Evolutionary conservation across 1,140 invertebrate genomes (phyloP).

Genomic region (Platorchestia sp.): DNA sequence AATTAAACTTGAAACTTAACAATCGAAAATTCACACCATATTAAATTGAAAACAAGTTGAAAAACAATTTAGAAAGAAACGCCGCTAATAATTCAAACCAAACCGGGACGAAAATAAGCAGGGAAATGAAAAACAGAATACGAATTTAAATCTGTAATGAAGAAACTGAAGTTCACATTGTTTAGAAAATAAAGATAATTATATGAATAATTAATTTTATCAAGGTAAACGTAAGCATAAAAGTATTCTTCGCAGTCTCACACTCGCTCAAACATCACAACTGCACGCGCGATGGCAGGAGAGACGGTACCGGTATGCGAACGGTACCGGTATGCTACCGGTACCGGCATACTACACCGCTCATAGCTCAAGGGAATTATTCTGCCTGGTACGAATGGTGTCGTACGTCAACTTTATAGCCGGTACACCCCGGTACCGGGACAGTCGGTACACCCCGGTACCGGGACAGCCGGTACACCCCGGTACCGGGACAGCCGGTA

Average conservation of each 20-base stretch:
- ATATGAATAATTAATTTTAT: slow-evolving; percentile 22
- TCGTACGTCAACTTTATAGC: too few species aligned
- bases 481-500: too few species aligned
- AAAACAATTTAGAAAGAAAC: not conserved
- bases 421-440: too few species aligned
- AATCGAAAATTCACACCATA: not conserved
- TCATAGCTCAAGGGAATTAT: too few species aligned
- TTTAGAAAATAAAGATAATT: slow-evolving; percentile 22
- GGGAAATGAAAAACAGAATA: slow-evolving; percentile 8
- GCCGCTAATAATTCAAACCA: not conserved
- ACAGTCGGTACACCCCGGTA: too few species aligned
- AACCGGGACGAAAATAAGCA: not conserved
- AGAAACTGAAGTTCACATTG: slow-evolving; percentile 28
- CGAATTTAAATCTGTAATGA: slow-evolving; percentile 34
- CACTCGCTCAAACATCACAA: not conserved
- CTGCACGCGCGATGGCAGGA: not conserved
- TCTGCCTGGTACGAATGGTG: too few species aligned
- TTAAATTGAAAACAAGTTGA: too few species aligned
- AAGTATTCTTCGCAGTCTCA: not conserved
- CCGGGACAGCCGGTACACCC: too few species aligned
- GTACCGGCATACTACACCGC: too few species aligned
- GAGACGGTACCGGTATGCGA: not conserved
- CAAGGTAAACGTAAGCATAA: not conserved
- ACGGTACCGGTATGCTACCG: too few species aligned
- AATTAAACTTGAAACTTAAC: not conserved